Evolutionary conservation across 2,888 invertebrate genomes (phyloP).

Genomic region (Miltochrista miniata): DNA sequence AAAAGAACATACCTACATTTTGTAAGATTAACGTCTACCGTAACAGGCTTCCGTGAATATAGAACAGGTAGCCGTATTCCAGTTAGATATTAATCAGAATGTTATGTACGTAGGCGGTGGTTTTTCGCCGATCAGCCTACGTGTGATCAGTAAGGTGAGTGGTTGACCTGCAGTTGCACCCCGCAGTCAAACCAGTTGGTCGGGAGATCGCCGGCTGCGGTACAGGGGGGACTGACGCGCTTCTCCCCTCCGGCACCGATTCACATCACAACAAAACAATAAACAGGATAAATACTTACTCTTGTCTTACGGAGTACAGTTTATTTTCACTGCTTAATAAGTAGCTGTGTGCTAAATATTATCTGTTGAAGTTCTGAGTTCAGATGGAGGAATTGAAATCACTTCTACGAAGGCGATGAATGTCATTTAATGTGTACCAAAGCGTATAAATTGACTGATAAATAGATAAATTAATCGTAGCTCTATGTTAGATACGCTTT

Average conservation of each 20-base stretch:
- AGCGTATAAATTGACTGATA: conserved; percentile 10
- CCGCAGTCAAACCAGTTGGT: conserved; percentile 72
- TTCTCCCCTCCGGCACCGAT: conserved; percentile 30
- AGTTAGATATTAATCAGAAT: conserved; percentile 58
- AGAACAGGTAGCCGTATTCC: conserved; percentile 16
- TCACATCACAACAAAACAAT: conserved; percentile 53
- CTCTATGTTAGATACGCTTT: too few species aligned
- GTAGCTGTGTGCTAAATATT: not conserved
- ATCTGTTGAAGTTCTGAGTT: conserved; percentile 1
- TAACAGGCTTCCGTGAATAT: not conserved
- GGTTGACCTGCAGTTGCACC: conserved; percentile 71
- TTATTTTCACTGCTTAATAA: not conserved
- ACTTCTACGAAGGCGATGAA: conserved; percentile 3
- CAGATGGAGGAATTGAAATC: conserved; percentile 1
- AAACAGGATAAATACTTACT: conserved; percentile 47
- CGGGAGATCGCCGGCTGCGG: conserved; percentile 41
- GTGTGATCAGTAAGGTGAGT: conserved; percentile 71
- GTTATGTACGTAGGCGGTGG: conserved; percentile 57
- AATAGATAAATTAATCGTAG: conserved; percentile 10
- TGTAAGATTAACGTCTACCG: too few species aligned
- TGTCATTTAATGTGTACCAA: conserved; percentile 12
- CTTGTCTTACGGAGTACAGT: conserved; percentile 14
- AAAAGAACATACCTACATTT: conserved; percentile 2
- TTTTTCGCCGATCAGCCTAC: conserved; percentile 71
- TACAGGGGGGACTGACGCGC: conserved; percentile 31